Evolutionary conservation across 2,113 vertebrate species (phyloP).

Genomic region (Scolopax mira): DNA sequence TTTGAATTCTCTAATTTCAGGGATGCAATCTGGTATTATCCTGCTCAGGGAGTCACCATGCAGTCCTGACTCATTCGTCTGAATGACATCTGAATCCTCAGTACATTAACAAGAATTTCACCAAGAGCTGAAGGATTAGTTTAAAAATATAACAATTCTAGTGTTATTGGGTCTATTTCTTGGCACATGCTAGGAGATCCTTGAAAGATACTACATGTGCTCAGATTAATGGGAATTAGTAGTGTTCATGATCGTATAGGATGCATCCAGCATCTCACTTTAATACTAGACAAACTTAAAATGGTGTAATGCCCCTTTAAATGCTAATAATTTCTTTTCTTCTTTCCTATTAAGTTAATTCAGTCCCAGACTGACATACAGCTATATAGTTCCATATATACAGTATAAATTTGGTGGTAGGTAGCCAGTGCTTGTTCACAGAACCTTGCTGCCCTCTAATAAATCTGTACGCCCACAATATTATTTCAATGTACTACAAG

Average conservation of each 20-base stretch:
- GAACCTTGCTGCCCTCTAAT: slow-evolving; percentile 53
- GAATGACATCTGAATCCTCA: neutral
- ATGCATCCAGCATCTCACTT: neutral
- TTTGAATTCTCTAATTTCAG: neutral
- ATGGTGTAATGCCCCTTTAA: neutral
- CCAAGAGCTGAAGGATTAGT: neutral
- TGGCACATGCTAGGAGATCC: neutral
- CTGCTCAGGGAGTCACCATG: neutral
- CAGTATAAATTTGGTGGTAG: slow-evolving; percentile 11
- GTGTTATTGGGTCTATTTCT: neutral
- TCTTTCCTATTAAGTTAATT: slow-evolving; percentile 27
- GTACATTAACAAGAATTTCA: neutral
- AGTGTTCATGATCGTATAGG: neutral
- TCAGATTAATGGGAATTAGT: neutral
- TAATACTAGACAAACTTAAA: neutral
- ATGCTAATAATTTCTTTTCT: neutral
- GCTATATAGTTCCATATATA: neutral
- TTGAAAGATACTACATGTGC: neutral
- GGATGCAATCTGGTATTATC: neutral
- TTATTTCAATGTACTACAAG: neutral
- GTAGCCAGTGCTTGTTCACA: slow-evolving; percentile 57
- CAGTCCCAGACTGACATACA: slow-evolving; percentile 68
- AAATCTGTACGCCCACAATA: neutral
- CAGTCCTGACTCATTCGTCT: neutral
- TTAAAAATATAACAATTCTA: neutral